Evolutionary conservation across 2,888 invertebrate genomes (phyloP), one percentile per base, ranked within the genome.

Genomic region (Thymelicus lineola): DNA sequence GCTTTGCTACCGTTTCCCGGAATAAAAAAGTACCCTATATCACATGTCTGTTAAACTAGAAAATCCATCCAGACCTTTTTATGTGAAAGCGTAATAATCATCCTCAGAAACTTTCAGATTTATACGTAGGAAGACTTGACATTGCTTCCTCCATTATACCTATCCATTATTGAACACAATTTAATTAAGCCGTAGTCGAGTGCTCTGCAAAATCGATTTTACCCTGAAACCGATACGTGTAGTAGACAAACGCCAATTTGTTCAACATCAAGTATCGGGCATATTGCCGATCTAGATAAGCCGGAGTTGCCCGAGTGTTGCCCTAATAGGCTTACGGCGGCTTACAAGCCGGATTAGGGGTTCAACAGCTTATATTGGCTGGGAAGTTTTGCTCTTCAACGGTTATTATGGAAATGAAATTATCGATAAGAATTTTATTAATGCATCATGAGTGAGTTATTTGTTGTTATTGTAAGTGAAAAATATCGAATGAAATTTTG

Each of bases 261-360:
- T 67, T 17, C 6, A 1, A 50, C 61, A 63, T 63, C 55, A 66
- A 57, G 57, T 71, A 42, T 61, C 68, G 35, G 71, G 75, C 80
- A 82, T 80, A 80, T 80, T 81, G 82, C 60, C 68, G 74, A 81
- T 81, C 80, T 65, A 77, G 81, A 82, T 82, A 81, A 60, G 35
- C 53, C 53, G 12, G 20, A 10, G 48, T 50, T 6, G 17, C 53
- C 10, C 17, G 61, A 9, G 70, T 70, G 74, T 67, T 45, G 61
- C 61, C 45, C 70, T 76, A 75, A 79, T 73, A 73, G 73, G 80
- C 76, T 80, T 77, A 79, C 70, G 73, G 61, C 65, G 72, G 77
- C 77, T 78, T 75, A 74, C 66, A 72, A 45, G 35, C 53, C 53
- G 73, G 74, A 73, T 73, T 72, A 76, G 66, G 66, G 59, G 61